Base-by-base conservation (phyloP, 2,888 invertebrate species). In the Torymus auratus region DNA sequence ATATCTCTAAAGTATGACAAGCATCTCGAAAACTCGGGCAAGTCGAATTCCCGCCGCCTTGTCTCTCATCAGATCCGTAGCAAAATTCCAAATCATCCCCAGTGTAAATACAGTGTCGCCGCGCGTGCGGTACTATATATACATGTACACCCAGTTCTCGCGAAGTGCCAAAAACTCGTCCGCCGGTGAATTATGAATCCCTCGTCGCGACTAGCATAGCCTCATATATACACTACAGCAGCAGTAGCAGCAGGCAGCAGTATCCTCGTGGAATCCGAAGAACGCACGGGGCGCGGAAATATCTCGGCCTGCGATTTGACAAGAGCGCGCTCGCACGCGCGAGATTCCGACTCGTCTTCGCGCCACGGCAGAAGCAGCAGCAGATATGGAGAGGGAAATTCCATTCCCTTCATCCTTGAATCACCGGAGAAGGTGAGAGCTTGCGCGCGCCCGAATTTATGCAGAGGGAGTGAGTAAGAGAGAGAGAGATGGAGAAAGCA, bases 301-400 rank as follows among this genome's bases (percentile, higher is more conserved):
- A 78, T 73, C 78, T 68, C n/a, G 20, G 61, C 55, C 73, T 68
- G 17, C 61, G 73, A 78, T 78, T 72, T 72, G 78, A 73, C 72
- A 73, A 62, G 61, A 55, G 68, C 67, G 28, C 67, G 68, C 72
- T 17, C 67, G 68, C 67, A 17, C 67, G 68, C 72, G 28, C 67
- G 71, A 78, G 72, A 78, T 78, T 72, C 72, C 71, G 15, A 60
- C 60, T 78, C 72, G 7, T 53, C 13, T 52, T 69, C 62, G 64
- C 55, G 55, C 60, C 12, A 58, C 15, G 23, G 13, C 5, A 52
- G 41, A 12, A 65, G 13, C 41, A 23, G 13, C 41, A 23, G 17
- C 2, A 65, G 23, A 14, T 20, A 12, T 14, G 52, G 71, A 61
- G 60, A 71, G 52, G 53, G 23, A 56, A 13, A 73, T 73, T 73